Conservation (phyloP, 2,797 vertebrate species). For the Onychomys arenicola region DNA sequence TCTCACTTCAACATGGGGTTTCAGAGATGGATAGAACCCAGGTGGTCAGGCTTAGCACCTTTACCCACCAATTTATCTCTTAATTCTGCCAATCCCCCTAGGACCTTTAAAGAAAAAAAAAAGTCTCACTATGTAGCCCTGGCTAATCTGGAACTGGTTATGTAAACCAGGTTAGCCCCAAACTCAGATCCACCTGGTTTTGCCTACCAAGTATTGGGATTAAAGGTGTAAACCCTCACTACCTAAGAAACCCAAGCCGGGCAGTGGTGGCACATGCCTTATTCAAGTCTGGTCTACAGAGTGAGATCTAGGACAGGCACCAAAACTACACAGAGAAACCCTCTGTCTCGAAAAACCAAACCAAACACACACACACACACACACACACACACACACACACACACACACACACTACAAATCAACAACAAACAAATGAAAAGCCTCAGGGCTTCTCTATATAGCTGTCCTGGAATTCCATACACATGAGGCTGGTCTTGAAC, state of each 20-base stretch:
- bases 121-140: background rate
- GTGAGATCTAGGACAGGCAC: no score
- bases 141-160: background rate
- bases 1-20: background rate
- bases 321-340: no score
- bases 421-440: no score
- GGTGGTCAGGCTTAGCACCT: background rate
- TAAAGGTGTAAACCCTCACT: background rate
- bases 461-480: no score
- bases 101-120: no score
- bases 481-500: background rate
- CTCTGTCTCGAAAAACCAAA: no score
- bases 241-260: background rate
- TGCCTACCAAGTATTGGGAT: background rate
- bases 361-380: no score
- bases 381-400: background rate
- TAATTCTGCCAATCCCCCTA: background rate
- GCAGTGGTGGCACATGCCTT: no score
- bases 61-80: background rate
- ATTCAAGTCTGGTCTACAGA: no score
- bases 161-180: background rate
- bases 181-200: background rate
- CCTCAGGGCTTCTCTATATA: no score
- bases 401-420: background rate
- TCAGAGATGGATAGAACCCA: background rate